Evolutionary conservation across 2,888 invertebrate species (phyloP).

Genomic region (Eledone cirrhosa): DNA sequence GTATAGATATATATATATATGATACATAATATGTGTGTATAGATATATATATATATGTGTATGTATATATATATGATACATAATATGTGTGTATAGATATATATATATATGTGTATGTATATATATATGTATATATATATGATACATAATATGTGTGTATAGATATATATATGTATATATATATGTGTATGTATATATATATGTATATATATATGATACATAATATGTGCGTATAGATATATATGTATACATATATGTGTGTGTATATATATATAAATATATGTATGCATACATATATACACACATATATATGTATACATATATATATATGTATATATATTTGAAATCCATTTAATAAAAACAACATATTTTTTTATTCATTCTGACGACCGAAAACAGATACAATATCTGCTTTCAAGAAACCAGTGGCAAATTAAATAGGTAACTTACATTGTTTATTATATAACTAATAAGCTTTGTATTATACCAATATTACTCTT

Average conservation of each 20-base stretch:
- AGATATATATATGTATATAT: background rate
- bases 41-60: background rate
- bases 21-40: background rate
- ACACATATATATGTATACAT: background rate
- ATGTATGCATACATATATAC: background rate
- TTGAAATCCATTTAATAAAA: too few relatives aligned
- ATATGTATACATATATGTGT: background rate
- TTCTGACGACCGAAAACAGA: too few relatives aligned
- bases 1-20: too few relatives aligned
- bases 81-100: background rate
- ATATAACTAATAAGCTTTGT: too few relatives aligned
- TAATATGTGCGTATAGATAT: background rate
- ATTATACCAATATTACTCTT: too few relatives aligned
- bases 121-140: background rate
- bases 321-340: constrained; percentile 10
- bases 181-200: background rate
- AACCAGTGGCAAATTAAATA: too few relatives aligned
- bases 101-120: background rate
- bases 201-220: background rate
- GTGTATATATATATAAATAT: background rate
- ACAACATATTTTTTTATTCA: too few relatives aligned
- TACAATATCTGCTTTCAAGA: too few relatives aligned
- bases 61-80: background rate
- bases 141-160: background rate
- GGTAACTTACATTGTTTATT: too few relatives aligned